Evolutionary conservation across 1,140 invertebrate species (phyloP), one percentile per base, ranked within the genome.

Genomic region (Zaprionus lachaisei): DNA sequence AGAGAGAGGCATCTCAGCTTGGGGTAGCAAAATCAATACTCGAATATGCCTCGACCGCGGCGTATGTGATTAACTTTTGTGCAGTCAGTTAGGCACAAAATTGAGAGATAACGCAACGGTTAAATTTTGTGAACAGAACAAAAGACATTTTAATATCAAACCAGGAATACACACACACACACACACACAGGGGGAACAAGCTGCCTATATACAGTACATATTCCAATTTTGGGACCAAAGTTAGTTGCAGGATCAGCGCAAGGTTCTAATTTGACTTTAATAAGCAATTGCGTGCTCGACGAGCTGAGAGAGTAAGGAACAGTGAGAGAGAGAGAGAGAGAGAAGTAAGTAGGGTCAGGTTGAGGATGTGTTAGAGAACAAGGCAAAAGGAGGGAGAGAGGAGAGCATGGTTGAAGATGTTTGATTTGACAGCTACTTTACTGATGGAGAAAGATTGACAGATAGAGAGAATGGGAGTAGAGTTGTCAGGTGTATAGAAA

Each of bases 1-100:
- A 22, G 5, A 26, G 26, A 28, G 5, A 28, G 26, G 26, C 6
- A 28, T 28, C 47, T 15, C 17, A 9, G 5, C 14, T 67, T 67
- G 55, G 41, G 11, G 20, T 7, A 11, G 31, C 63, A 83, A 89
- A 87, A 87, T 87, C 83, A 83, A 87, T 87, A 87, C 68, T 66
- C 62, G 65, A 80, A 84, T 78, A 58, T 37, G 55, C 31, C 41
- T 17, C 38, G 70, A 34, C 66, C 57, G 24, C 58, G 57, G 73
- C 73, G 76, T 76, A 83, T 80, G 83, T 87, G 80, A 87, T 86
- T 86, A 86, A 83, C 77, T 78, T 83, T 69, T 87, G 83, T 78
- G 84, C 84, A 87, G 77, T 83, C 84, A 83, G 71, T 80, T 80
- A 83, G 70, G 83, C 80, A 83, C 58, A 78, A 74, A 87, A 83